Percentiles rank a stretch among this genome's conserved stretches.
These are phyloP conservation scores for Gisinianus flammeolus DNA, from an alignment of 2,888 invertebrate species.

Conservation along the genomic window DNA sequence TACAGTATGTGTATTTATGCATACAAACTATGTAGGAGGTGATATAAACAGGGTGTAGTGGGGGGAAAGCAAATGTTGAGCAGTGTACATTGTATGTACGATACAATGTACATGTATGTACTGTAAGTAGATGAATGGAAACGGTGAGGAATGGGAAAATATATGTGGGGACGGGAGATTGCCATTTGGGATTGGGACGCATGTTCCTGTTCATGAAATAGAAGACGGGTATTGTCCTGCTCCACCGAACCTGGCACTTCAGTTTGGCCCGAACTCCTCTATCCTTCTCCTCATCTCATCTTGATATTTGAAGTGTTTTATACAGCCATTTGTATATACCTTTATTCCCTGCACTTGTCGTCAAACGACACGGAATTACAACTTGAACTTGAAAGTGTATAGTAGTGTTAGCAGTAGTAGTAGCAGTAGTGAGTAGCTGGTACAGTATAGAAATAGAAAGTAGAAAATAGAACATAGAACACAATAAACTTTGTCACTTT, in stretches of 20 bases:
- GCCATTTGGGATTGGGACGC: conserved; percentile 8
- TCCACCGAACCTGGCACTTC: conserved; percentile 21
- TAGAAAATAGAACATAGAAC: no score
- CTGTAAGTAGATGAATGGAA: no score
- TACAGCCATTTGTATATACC: neutral
- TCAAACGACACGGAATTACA: neutral
- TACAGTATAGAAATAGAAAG: no score
- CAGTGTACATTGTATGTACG: no score
- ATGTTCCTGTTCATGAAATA: conserved; percentile 18
- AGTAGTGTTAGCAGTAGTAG: no score
- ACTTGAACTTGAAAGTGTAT: no score
- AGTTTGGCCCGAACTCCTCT: conserved; percentile 20
- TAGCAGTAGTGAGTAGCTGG: no score
- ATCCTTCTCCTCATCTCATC: neutral
- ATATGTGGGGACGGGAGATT: no score
- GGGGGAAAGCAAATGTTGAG: no score
- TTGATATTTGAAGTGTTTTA: neutral
- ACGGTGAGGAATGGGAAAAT: no score
- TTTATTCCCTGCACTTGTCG: neutral
- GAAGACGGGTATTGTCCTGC: conserved; percentile 20
- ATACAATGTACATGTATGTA: neutral
- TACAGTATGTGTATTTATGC: neutral
- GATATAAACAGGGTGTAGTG: no score
- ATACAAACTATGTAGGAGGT: neutral
- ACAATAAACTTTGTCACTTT: no score